Evolutionary conservation across 2,888 invertebrate species (phyloP), one percentile per base, ranked within the genome.

Genomic region (Griposia aprilina): DNA sequence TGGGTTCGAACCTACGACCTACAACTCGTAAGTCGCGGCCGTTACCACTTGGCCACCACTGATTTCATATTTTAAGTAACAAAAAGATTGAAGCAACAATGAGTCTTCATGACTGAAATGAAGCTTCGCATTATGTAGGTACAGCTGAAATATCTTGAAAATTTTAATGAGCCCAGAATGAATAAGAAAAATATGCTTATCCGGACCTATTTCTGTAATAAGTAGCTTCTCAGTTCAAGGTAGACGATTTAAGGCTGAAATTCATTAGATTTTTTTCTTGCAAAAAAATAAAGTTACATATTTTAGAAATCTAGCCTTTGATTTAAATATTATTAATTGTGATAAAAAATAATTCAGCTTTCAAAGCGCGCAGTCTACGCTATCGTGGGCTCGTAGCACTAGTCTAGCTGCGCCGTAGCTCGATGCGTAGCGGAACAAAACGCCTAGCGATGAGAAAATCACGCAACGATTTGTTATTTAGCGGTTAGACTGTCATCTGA

Each of bases 101-200:
- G 13, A 63, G 59, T 17, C 48, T 68, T 62, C 68, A 66, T 11
- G 45, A 60, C 57, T 76, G 62, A 74, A 77, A 81, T 78, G 59
- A 82, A 76, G 50, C 36, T 48, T 63, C 17, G 62, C 68, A 76
- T 76, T 55, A 68, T 59, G 59, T 26, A 36, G 62, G 2, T 20
- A 13, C 70, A 13, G 45, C 52, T 73, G 67, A 63, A 81, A 72
- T 45, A 70, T 50, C 60, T 45, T 74, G 41, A 80, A 74, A 20
- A 76, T 76, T 65, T 79, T 85, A 87, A 78, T 82, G 82, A 83
- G 52, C 75, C 23, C n/a, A 7, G 6, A 13, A 74, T 62, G n/a
- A 81, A 81, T 74, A 74, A 62, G 13, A 59, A 36, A 60, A 71
- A 55, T 59, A 50, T 68, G 59, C 41, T 70, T 45, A 83, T 45